Conservation (phyloP, 1,140 invertebrate species). For the Cyrtorhinus lividipennis region DNA sequence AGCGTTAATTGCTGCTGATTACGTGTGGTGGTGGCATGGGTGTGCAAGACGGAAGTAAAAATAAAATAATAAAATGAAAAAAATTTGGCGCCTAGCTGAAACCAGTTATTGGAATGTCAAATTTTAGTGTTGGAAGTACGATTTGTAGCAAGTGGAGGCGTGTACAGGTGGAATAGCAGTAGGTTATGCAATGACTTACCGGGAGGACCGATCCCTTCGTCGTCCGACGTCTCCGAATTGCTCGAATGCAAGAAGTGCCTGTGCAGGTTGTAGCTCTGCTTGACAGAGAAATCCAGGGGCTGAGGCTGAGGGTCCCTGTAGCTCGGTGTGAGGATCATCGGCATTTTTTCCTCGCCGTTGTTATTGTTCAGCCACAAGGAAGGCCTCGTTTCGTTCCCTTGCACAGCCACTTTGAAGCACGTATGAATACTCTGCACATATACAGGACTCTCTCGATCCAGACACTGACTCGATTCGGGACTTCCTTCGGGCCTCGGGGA, state of each 20-base stretch:
- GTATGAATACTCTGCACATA: background rate
- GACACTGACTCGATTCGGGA: background rate
- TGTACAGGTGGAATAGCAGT: no score
- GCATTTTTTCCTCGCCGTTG: constrained; percentile 24
- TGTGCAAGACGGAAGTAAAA: no score
- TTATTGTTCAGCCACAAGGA: constrained; percentile 25
- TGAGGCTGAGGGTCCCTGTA: constrained; percentile 22
- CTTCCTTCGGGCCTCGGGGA: background rate
- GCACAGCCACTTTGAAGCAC: constrained; percentile 2
- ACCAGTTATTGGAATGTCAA: no score
- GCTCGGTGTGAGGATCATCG: constrained; percentile 21
- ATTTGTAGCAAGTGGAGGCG: no score
- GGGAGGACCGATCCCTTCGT: constrained; percentile 22
- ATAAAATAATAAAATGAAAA: no score
- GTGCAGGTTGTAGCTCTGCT: constrained; percentile 20
- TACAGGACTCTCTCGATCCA: constrained; percentile 3
- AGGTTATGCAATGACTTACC: no score
- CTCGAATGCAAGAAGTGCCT: constrained; percentile 22
- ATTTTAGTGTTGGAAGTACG: no score
- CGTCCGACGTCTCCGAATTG: constrained; percentile 23
- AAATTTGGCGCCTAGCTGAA: no score
- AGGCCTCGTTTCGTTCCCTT: constrained; percentile 17
- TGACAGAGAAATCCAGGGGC: constrained; percentile 25
- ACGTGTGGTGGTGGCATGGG: no score
- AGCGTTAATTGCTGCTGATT: no score